phyloP scores from a whole-genome alignment of 1,140 invertebrate genomes.

The Samia ricini region DNA sequence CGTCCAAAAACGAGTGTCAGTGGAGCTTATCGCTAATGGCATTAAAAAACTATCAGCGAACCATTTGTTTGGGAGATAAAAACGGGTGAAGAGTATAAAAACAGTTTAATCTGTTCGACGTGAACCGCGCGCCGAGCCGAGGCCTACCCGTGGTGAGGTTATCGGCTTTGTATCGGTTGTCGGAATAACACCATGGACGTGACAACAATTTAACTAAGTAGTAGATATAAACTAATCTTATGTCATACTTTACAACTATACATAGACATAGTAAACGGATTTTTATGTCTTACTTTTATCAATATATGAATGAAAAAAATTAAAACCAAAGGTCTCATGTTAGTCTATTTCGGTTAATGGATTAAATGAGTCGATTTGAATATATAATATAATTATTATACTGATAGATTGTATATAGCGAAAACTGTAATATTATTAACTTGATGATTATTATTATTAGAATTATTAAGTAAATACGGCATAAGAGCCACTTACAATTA shows the following conservation, averaged over 20 bases:
- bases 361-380: too few species aligned
- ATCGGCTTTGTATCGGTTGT: constrained; percentile 11
- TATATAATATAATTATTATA: too few species aligned
- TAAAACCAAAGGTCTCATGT: too few species aligned
- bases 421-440: too few species aligned
- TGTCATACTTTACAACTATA: neutral
- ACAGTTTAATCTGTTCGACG: constrained; percentile 21
- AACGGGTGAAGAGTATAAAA: constrained; percentile 21
- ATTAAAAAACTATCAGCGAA: constrained; percentile 25
- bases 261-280: too few species aligned
- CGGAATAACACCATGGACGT: neutral
- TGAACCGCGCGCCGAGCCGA: neutral
- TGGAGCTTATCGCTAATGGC: constrained; percentile 19
- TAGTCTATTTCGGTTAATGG: too few species aligned
- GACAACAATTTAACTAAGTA: neutral
- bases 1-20: constrained; percentile 15
- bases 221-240: neutral
- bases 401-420: too few species aligned
- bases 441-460: too few species aligned
- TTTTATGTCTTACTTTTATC: too few species aligned
- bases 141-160: constrained; percentile 18
- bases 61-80: constrained; percentile 22
- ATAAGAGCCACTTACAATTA: too few species aligned
- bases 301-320: too few species aligned
- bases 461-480: too few species aligned